A percentile compares a stretch with the other conserved stretches of the same genome.
Evolutionary conservation across 2,797 vertebrate species (phyloP).

Genomic region (Cirrhinus molitorella): DNA sequence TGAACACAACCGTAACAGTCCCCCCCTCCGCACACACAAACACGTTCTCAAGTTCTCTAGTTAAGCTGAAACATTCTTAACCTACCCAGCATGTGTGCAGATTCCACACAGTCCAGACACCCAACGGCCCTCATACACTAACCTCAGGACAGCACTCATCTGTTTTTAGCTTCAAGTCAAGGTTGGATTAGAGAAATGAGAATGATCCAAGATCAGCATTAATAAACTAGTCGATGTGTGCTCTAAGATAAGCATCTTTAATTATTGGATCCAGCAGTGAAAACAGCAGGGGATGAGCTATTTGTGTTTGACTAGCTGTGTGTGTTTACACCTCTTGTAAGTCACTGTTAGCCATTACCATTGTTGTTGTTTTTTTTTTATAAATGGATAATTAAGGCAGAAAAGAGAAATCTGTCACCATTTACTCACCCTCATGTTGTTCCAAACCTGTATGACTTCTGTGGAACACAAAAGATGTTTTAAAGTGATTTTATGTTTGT

Average conservation of each 20-base stretch:
- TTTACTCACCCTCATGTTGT: not conserved
- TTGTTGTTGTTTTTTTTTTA: not conserved
- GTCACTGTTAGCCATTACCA: not conserved
- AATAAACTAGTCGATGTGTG: not conserved
- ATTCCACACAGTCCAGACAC: slow-evolving; percentile 49
- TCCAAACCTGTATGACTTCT: not conserved
- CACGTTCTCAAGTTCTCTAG: not conserved
- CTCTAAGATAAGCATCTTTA: not conserved
- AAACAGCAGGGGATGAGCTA: slow-evolving; percentile 2
- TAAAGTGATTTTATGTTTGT: not conserved
- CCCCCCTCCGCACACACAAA: too few species aligned
- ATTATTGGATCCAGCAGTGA: not conserved
- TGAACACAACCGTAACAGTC: not conserved
- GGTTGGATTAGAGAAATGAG: not conserved
- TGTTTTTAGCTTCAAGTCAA: not conserved
- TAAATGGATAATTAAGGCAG: not conserved
- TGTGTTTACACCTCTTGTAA: not conserved
- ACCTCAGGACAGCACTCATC: not conserved
- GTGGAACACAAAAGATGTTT: not conserved
- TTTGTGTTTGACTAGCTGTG: slow-evolving; percentile 13
- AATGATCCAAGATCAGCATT: not conserved
- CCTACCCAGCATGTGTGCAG: slow-evolving; percentile 44
- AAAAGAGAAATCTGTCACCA: not conserved
- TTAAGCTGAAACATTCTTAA: slow-evolving; percentile 45
- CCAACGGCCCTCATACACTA: slow-evolving; percentile 3